A percentile compares a stretch with the other conserved stretches of the same genome.
These are phyloP conservation scores for Phalacrocorax carbo DNA, from an alignment of 2,113 vertebrate genomes.

Conservation along the genomic window DNA sequence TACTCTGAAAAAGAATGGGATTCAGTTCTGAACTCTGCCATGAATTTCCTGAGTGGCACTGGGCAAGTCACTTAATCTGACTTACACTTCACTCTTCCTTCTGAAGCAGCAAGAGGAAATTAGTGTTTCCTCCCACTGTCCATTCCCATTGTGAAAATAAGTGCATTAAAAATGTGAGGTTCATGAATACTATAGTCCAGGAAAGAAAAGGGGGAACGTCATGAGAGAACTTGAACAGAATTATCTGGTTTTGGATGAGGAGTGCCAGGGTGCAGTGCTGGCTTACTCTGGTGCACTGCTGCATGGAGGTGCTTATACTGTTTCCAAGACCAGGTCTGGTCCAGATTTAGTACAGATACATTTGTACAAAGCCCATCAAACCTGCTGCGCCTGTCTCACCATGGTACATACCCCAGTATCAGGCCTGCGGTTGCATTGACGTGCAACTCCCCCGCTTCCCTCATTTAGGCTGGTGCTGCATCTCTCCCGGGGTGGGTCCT, in stretches of 20 bases:
- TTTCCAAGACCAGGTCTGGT: neutral
- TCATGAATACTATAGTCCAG: neutral
- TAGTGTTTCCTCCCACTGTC: neutral
- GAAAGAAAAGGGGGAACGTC: neutral
- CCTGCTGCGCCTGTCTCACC: neutral
- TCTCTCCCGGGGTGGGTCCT: too few relatives aligned
- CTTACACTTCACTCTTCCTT: neutral
- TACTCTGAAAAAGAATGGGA: neutral
- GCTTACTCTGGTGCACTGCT: neutral
- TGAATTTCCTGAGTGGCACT: neutral
- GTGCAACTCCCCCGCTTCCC: neutral
- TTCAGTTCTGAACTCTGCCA: neutral
- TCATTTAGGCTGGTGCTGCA: neutral
- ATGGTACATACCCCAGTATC: accelerated
- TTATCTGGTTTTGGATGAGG: neutral
- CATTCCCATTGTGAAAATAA: neutral
- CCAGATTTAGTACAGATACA: neutral
- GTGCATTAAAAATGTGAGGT: neutral
- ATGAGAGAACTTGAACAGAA: neutral
- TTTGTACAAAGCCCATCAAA: neutral
- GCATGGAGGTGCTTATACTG: neutral
- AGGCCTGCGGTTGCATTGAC: neutral
- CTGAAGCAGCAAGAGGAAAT: neutral
- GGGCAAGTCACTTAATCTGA: neutral
- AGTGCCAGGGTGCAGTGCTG: neutral